Base-by-base conservation (phyloP, 2,888 invertebrate genomes). In the Hydroisotoma schaefferi region DNA sequence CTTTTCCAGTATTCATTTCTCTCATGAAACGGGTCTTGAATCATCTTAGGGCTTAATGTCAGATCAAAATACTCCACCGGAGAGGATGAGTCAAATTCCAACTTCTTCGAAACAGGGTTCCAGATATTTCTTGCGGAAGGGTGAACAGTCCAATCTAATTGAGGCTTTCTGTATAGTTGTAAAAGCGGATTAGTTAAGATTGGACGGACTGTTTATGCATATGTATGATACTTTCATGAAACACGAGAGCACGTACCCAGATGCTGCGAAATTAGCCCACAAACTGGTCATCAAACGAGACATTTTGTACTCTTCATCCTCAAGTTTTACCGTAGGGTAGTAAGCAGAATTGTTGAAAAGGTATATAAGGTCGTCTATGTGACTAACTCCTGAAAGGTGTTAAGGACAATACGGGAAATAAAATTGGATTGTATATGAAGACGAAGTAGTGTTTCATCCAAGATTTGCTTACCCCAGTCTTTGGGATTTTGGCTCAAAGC, bases 351-450 rank as follows among this genome's bases (percentile, higher is more conserved):
- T 68, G 40, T 71, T 71, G 20, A 68, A 55, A 15, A 67, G 44
- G 37, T 71, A 71, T 26, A 71, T 63, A 20, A 70, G 48, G 33
- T 71, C 71, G 54, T 71, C 64, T 37, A 71, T 44, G 48, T 71
- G 71, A 2, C 67, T 63, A 1, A 65, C 67, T 40, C 40, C 40
- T 40, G n/a, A 10, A 33, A 15, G 8, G n/a, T n/a, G 15, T 66
- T 67, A 66, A 44, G n/a, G n/a, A n/a, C n/a, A n/a, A n/a, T n/a
- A n/a, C n/a, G n/a, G 15, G 15, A 8, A 33, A 10, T 33, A 15
- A 33, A 33, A 33, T 33, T 15, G 33, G 15, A 8, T 33, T 33
- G 8, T 33, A 15, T 33, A 10, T 33, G 8, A 33, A 10, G 33
- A 15, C 8, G 8, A 33, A 33, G 8, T 33, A 8, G 33, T 33